A percentile compares a stretch with the other conserved stretches of the same genome.
Conservation (phyloP, 2,888 invertebrate genomes). For the Drosophila macrospina region DNA sequence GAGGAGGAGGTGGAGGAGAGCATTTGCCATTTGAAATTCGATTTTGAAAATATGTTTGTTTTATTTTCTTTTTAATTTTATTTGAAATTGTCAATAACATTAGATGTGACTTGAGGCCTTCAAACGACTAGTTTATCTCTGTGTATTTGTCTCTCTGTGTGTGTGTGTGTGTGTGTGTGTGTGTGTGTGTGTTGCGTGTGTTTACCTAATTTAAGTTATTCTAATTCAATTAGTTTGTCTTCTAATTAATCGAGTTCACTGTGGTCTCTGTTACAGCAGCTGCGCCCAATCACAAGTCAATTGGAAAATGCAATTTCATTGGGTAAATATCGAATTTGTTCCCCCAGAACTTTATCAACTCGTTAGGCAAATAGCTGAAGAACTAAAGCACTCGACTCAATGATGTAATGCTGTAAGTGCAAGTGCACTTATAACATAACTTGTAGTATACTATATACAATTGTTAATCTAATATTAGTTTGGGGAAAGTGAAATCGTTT, state of each 20-base stretch:
- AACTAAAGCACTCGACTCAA: not conserved
- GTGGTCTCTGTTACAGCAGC: slow-evolving; percentile 26
- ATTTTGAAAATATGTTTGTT: slow-evolving; percentile 62
- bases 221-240: slow-evolving; percentile 77
- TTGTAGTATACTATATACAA: not conserved
- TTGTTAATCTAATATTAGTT: not conserved
- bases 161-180: slow-evolving; percentile 31
- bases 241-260: slow-evolving; percentile 71
- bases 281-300: slow-evolving; percentile 63
- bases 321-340: slow-evolving; percentile 56
- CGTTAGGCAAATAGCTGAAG: not conserved
- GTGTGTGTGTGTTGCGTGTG: slow-evolving; percentile 40
- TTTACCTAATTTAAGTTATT: slow-evolving; percentile 81
- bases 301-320: slow-evolving; percentile 76
- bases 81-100: slow-evolving; percentile 69
- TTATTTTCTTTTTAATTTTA: slow-evolving; percentile 22
- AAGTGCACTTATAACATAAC: not conserved
- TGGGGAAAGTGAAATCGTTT: no score
- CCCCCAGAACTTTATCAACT: slow-evolving; percentile 1
- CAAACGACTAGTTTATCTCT: slow-evolving; percentile 3
- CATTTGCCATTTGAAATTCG: slow-evolving; percentile 68
- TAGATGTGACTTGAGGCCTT: slow-evolving; percentile 42
- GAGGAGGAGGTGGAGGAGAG: not conserved
- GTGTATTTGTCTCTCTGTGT: not conserved
- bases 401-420: not conserved